These are phyloP conservation scores for mouse (Mus musculus) DNA, from an alignment of 2,113 vertebrate genomes.

Conservation along the genomic window DNA sequence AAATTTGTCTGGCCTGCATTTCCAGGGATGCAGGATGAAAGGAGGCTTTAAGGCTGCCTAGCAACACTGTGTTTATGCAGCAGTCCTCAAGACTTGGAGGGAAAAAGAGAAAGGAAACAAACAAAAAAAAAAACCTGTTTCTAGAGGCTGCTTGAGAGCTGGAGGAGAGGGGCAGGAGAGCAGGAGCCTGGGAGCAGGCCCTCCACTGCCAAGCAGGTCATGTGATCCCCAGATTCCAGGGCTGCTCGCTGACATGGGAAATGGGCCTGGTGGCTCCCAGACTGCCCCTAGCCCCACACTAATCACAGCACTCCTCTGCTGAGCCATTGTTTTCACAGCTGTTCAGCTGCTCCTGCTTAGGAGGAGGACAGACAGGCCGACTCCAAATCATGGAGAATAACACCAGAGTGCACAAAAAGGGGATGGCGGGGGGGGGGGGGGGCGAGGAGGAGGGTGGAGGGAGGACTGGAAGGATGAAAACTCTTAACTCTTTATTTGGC, in stretches of 20 bases:
- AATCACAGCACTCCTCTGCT: constrained; percentile 79
- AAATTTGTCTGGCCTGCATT: constrained; percentile 59
- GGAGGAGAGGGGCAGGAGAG: constrained; percentile 73
- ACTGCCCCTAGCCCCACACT: constrained; percentile 79
- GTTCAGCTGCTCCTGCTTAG: constrained; percentile 77
- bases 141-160: constrained; percentile 71
- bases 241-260: constrained; percentile 83
- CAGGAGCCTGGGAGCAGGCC: constrained; percentile 75
- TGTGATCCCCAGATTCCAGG: constrained; percentile 83
- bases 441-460: no score
- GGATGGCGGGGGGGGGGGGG: background rate
- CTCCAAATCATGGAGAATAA: constrained; percentile 70
- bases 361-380: constrained; percentile 72
- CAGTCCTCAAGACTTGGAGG: constrained; percentile 67
- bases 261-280: constrained; percentile 80
- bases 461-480: background rate
- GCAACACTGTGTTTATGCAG: constrained; percentile 76
- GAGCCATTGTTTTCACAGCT: constrained; percentile 85
- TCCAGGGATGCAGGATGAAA: constrained; percentile 72
- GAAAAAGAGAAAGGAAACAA: constrained; percentile 58
- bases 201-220: constrained; percentile 69
- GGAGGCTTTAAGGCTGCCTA: constrained; percentile 71
- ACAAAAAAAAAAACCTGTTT: constrained; percentile 44
- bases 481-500: constrained; percentile 56
- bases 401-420: constrained; percentile 23